phyloP scores from a whole-genome alignment of 2,113 vertebrate species.

The Neodon shergylaensis region DNA sequence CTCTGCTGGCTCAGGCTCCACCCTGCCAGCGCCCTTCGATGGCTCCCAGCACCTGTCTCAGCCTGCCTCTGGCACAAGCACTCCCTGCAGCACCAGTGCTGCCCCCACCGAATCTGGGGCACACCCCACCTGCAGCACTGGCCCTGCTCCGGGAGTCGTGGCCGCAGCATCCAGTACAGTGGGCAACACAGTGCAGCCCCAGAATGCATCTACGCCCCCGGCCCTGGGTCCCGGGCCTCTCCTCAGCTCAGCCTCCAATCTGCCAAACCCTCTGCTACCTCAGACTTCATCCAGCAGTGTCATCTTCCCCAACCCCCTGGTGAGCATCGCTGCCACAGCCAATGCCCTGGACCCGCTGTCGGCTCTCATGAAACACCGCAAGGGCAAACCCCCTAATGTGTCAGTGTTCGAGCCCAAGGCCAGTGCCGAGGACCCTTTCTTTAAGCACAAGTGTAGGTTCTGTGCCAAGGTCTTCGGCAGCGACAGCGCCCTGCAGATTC shows the following conservation, averaged over 20 bases:
- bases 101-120: slow-evolving; percentile 83
- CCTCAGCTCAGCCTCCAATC: slow-evolving; percentile 90
- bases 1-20: slow-evolving; percentile 78
- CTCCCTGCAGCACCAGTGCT: slow-evolving; percentile 84
- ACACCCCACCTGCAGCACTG: slow-evolving; percentile 82
- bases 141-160: slow-evolving; percentile 78
- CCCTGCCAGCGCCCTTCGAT: slow-evolving; percentile 88
- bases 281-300: slow-evolving; percentile 96
- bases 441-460: slow-evolving; percentile 99
- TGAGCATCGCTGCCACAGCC: slow-evolving; percentile 98
- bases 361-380: slow-evolving; percentile 97
- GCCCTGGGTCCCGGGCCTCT: slow-evolving; percentile 90
- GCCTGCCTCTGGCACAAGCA: slow-evolving; percentile 87
- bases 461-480: slow-evolving; percentile 99
- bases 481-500: slow-evolving; percentile 98
- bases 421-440: slow-evolving; percentile 98
- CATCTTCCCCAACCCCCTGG: slow-evolving; percentile 98
- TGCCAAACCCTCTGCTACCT: slow-evolving; percentile 96
- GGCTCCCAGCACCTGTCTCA: slow-evolving; percentile 88
- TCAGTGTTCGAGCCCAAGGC: slow-evolving; percentile 98
- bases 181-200: slow-evolving; percentile 85
- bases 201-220: slow-evolving; percentile 90
- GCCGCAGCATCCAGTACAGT: slow-evolving; percentile 67
- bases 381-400: slow-evolving; percentile 98
- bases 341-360: slow-evolving; percentile 98